Evolutionary conservation across 2,888 invertebrate genomes (phyloP).

Genomic region (Lasioglossum calceatum): DNA sequence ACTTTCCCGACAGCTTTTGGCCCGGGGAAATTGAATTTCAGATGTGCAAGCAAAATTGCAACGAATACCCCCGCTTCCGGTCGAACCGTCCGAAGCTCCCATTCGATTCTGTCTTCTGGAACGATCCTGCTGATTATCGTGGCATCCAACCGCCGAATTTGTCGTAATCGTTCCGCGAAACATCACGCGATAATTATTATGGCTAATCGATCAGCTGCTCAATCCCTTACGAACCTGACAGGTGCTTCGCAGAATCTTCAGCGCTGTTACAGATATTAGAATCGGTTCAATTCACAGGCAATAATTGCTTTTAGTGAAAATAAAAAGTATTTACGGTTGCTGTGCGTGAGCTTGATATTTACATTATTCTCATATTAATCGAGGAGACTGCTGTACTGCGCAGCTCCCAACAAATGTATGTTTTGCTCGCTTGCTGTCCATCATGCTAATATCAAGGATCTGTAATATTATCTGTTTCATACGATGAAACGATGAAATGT

Average conservation of each 20-base stretch:
- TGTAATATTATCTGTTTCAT: background rate
- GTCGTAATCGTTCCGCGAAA: background rate
- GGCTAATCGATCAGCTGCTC: conserved; percentile 1
- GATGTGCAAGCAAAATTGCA: conserved; percentile 55
- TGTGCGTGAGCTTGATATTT: background rate
- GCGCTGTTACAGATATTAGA: background rate
- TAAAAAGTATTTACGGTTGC: background rate
- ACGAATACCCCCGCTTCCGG: conserved; percentile 38
- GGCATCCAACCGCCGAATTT: background rate
- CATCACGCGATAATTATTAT: background rate
- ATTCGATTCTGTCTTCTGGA: background rate
- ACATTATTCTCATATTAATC: background rate
- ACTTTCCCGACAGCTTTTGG: conserved; percentile 43
- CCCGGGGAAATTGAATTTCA: conserved; percentile 58
- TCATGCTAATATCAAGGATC: background rate
- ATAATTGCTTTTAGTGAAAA: background rate
- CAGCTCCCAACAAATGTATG: background rate
- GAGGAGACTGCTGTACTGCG: background rate
- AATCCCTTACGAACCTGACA: background rate
- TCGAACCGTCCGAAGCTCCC: conserved; percentile 30
- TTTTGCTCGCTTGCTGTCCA: background rate
- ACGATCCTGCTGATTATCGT: background rate
- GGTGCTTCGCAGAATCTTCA: background rate
- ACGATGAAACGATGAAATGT: background rate
- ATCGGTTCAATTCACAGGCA: background rate